A percentile compares a stretch with the other conserved stretches of the same genome.
These are phyloP conservation scores for Chionomys nivalis DNA, from an alignment of 2,113 vertebrate species.

Conservation along the genomic window DNA sequence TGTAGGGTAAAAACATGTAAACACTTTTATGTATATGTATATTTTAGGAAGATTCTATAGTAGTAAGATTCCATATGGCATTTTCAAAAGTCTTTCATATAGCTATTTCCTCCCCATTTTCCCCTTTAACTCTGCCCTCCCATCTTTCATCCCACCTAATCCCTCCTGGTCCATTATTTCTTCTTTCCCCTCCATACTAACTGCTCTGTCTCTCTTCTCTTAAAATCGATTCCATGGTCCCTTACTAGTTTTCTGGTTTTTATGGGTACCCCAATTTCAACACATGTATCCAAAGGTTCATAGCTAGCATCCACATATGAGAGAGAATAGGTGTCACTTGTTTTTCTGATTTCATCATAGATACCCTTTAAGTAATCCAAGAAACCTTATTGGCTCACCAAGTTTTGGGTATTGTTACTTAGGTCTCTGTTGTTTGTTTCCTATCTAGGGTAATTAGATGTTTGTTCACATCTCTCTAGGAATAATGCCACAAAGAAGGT, in stretches of 20 bases:
- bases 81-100: background rate
- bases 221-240: background rate
- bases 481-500: background rate
- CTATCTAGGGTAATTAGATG: background rate
- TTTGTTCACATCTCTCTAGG: background rate
- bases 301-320: background rate
- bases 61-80: background rate
- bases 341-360: background rate
- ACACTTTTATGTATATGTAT: background rate
- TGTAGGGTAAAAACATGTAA: background rate
- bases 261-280: background rate
- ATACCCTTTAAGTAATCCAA: background rate
- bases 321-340: background rate
- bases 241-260: background rate
- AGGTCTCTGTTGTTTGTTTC: background rate
- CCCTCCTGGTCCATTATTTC: background rate
- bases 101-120: background rate
- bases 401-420: background rate
- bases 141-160: background rate
- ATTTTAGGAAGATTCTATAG: background rate
- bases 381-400: background rate
- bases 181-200: background rate
- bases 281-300: background rate
- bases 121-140: background rate
- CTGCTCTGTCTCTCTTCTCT: background rate